A percentile compares a stretch with the other conserved stretches of the same genome.
Evolutionary conservation across 2,113 vertebrate genomes (phyloP).

Genomic region (Spilogale gracilis): DNA sequence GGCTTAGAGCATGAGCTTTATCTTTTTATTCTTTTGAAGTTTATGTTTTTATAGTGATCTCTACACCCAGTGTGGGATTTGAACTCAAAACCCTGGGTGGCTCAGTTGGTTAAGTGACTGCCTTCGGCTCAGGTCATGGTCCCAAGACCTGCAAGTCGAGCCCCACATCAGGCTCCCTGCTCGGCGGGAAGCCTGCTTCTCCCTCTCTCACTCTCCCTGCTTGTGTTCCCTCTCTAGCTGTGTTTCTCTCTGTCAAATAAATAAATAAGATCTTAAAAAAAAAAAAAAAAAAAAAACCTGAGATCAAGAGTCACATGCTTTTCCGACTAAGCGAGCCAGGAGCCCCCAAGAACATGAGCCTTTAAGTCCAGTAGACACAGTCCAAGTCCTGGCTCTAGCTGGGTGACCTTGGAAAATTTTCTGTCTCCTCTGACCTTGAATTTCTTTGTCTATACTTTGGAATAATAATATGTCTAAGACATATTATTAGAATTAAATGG

Average conservation of each 20-base stretch:
- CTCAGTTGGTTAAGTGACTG: too few relatives aligned
- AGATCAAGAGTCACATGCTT: not conserved
- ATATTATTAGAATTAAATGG: constrained; percentile 31
- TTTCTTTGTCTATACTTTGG: constrained; percentile 45
- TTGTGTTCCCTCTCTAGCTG: too few relatives aligned
- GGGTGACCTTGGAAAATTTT: not conserved
- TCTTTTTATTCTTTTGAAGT: not conserved
- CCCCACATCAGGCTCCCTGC: too few relatives aligned
- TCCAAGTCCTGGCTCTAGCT: not conserved
- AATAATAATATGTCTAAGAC: constrained; percentile 44
- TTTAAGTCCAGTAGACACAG: not conserved
- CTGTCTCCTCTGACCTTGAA: constrained; percentile 44
- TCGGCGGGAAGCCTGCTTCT: too few relatives aligned
- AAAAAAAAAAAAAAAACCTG: too few relatives aligned
- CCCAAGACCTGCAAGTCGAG: too few relatives aligned
- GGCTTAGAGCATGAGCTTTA: not conserved
- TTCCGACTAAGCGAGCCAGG: not conserved
- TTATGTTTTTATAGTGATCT: not conserved
- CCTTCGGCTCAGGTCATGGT: too few relatives aligned
- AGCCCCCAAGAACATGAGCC: not conserved
- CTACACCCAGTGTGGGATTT: not conserved
- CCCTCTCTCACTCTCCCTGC: too few relatives aligned
- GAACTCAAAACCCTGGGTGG: not conserved
- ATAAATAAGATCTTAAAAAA: too few relatives aligned
- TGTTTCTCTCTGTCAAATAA: too few relatives aligned